Percentiles rank a stretch among this genome's conserved stretches.
Evolutionary conservation across 2,113 vertebrate species (phyloP).

Genomic region (Pseudopodoces humilis): DNA sequence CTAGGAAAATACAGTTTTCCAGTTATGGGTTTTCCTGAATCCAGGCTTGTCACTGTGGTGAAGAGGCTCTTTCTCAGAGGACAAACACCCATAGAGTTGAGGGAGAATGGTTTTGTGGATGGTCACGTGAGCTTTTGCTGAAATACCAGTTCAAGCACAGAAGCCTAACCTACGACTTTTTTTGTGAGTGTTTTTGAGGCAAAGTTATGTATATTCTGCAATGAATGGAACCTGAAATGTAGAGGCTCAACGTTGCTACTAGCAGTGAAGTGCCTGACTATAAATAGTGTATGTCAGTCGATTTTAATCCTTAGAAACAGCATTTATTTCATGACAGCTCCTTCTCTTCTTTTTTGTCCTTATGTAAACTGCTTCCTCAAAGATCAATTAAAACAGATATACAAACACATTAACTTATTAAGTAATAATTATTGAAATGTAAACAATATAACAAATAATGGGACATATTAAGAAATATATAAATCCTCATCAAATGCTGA

Average conservation of each 20-base stretch:
- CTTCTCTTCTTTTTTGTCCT: not conserved
- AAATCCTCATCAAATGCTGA: not conserved
- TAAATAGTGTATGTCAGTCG: not conserved
- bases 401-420: not conserved
- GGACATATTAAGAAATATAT: not conserved
- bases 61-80: not conserved
- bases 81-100: not conserved
- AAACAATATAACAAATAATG: not conserved
- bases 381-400: constrained; percentile 7
- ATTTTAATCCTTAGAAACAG: not conserved
- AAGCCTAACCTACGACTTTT: constrained; percentile 22
- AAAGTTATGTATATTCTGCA: not conserved
- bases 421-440: constrained; percentile 16
- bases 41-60: not conserved
- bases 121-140: not conserved
- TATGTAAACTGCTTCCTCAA: constrained; percentile 20
- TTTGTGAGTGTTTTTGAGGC: not conserved
- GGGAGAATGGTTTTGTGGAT: not conserved
- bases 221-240: constrained; percentile 14
- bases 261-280: not conserved
- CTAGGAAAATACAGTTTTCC: not conserved
- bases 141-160: not conserved
- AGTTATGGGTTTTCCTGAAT: not conserved
- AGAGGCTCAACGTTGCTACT: not conserved
- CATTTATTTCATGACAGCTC: not conserved